phyloP scores from a whole-genome alignment of 2,113 vertebrate species.

The Solenodon paradoxus region DNA sequence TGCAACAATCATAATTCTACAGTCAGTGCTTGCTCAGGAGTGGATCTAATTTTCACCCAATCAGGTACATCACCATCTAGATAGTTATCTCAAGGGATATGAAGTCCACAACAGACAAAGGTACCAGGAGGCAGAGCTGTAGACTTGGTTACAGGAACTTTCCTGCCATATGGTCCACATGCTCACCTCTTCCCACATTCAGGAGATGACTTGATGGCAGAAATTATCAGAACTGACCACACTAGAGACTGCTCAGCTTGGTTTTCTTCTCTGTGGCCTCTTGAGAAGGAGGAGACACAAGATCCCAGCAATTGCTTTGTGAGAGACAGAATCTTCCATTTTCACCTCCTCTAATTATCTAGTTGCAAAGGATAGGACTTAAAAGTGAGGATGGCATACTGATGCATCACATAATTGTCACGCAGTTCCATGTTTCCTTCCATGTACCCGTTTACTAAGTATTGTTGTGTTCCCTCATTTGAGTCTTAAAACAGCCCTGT shows the following conservation, averaged over 20 bases:
- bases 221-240: no score
- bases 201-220: not conserved
- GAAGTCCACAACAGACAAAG: not conserved
- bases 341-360: not conserved
- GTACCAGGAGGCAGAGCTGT: not conserved
- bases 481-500: not conserved
- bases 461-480: not conserved
- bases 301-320: not conserved
- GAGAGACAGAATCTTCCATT: not conserved
- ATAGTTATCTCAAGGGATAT: not conserved
- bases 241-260: no score
- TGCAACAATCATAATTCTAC: not conserved
- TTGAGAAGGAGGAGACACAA: not conserved
- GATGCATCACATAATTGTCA: not conserved
- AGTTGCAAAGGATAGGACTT: not conserved
- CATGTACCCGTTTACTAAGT: not conserved
- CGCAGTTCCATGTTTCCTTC: not conserved
- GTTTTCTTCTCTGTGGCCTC: not conserved
- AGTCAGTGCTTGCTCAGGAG: not conserved
- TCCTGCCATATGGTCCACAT: rapidly evolving
- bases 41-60: not conserved
- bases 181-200: not conserved
- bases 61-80: not conserved
- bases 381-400: not conserved
- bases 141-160: not conserved